Conservation (phyloP, 2,113 vertebrate genomes). For the Triplophysa siluroides region DNA sequence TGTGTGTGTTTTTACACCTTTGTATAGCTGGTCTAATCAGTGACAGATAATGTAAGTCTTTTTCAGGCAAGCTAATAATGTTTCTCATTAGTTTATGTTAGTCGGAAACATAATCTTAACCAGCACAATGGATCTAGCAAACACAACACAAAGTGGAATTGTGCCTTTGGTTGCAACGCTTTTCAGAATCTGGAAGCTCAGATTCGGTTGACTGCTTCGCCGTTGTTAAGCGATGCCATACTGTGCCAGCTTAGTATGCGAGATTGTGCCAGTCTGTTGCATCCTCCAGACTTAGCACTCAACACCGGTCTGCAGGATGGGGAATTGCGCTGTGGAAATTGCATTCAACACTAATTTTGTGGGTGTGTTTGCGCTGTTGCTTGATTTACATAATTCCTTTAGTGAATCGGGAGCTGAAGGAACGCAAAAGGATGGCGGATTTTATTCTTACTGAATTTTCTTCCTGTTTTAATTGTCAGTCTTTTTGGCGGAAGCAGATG, state of each 20-base stretch:
- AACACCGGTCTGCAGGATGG: too few species aligned
- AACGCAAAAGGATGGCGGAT: not conserved
- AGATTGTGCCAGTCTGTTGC: too few species aligned
- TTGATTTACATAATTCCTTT: too few species aligned
- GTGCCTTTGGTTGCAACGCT: not conserved
- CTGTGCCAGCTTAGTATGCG: too few species aligned
- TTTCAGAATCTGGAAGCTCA: too few species aligned
- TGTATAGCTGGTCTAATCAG: not conserved
- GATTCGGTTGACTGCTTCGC: too few species aligned
- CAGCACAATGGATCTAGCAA: not conserved
- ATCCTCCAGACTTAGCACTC: too few species aligned
- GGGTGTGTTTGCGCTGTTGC: too few species aligned
- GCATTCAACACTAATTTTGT: too few species aligned
- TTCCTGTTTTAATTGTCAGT: conserved; percentile 10
- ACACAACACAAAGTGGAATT: not conserved
- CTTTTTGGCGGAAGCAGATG: not conserved
- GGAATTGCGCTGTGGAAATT: too few species aligned
- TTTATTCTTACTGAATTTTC: not conserved
- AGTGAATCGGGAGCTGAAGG: too few species aligned
- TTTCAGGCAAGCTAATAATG: not conserved
- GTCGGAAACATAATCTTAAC: not conserved
- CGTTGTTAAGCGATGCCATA: too few species aligned
- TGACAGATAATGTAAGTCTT: not conserved
- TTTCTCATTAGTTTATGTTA: not conserved
- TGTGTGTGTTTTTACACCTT: not conserved